Evolutionary conservation across 2,113 vertebrate species (phyloP), one percentile per base, ranked within the genome.

Genomic region (Gymnarchus niloticus): DNA sequence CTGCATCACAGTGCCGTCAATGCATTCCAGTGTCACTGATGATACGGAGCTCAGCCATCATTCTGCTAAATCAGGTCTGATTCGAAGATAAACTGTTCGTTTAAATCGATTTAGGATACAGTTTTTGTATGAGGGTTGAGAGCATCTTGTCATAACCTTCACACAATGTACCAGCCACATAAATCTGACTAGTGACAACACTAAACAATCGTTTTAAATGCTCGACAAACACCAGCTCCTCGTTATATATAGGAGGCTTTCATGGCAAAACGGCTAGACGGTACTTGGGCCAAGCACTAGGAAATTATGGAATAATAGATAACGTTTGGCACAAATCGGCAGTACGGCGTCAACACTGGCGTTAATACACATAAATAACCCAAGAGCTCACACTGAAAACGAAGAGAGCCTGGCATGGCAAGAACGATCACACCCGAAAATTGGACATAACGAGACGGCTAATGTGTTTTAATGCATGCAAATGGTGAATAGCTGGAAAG

Each of bases 261-360:
- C 80, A 8, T 54, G 51, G n/a, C 51, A 82, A 82, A 49, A 82
- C 6, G 51, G 28, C 51, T 54, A 82, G 51, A 82, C 28, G 7
- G 56, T 33, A 54, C 19, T 28, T 82, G 12, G 80, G 12, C 51
- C 51, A 56, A 33, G n/a, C 14, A 52, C 6, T 14, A 17, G 28
- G 51, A 82, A 49, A 52, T 52, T 48, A 78, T 82, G 51, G 48
- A 25, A 82, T 82, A 82, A 82, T 33, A 51, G 51, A 33, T 82
- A 8, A 17, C 2, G 21, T 65, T 8, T 65, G n/a, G n/a, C n/a
- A n/a, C n/a, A n/a, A n/a, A n/a, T n/a, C n/a, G 28, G 51, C 28
- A 82, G 48, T 49, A 54, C 10, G 14, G 51, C 4, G 14, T 56
- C 14, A 82, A 54, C 80, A 12, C 48, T 33, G 25, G 49, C 10